phyloP scores from a whole-genome alignment of 2,888 invertebrate species.

The Leptura quadrifasciata region DNA sequence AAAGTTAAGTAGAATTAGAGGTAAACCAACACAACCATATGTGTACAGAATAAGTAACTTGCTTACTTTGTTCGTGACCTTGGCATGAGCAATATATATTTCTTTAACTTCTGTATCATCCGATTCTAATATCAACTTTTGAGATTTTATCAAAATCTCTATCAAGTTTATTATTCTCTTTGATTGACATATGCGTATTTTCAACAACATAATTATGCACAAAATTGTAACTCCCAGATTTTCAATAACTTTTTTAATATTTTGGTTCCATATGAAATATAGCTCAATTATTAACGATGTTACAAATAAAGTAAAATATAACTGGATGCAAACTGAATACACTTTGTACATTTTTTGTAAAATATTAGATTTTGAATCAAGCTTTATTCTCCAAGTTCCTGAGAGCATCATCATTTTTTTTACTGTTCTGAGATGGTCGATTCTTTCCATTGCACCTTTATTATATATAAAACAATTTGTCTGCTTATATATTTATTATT shows the following conservation, averaged over 20 bases:
- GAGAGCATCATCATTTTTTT: constrained; percentile 27
- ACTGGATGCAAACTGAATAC: not conserved
- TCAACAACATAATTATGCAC: not conserved
- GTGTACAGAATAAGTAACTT: not conserved
- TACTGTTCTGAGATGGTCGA: not conserved
- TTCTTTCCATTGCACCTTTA: not conserved
- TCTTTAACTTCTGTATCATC: not conserved
- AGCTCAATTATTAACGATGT: not conserved
- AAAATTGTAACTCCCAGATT: not conserved
- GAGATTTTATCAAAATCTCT: not conserved
- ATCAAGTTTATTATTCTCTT: not conserved
- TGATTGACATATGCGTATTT: constrained; percentile 1
- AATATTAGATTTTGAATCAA: constrained; percentile 24
- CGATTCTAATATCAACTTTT: not conserved
- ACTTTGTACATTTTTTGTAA: constrained; percentile 10
- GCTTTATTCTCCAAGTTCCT: constrained; percentile 32
- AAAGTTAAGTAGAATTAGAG: not conserved
- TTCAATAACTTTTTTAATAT: not conserved
- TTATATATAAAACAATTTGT: not conserved
- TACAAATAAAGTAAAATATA: not conserved
- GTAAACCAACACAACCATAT: not conserved
- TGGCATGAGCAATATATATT: not conserved
- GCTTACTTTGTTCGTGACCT: not conserved
- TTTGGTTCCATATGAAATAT: not conserved
- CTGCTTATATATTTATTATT: not conserved